Conservation (phyloP, 1,140 invertebrate genomes). For the Tenebrio molitor region DNA sequence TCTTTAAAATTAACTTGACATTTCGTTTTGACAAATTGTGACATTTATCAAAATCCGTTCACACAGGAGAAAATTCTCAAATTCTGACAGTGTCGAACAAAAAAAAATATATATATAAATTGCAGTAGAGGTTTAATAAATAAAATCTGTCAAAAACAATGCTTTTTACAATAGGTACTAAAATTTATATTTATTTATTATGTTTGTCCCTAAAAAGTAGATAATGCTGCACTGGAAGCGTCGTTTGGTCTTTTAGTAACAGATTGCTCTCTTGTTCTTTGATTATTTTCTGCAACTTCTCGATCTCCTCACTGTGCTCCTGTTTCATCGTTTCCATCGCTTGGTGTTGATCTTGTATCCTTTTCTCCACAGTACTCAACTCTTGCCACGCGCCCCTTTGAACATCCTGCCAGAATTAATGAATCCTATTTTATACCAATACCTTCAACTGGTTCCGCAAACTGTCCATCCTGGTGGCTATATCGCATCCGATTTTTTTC, state of each 20-base stretch:
- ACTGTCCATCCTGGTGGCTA: slow-evolving; percentile 68
- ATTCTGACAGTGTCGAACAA: no score
- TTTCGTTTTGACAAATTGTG: no score
- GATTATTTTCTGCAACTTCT: slow-evolving; percentile 68
- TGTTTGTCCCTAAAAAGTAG: slow-evolving; percentile 62
- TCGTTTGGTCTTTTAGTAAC: slow-evolving; percentile 47
- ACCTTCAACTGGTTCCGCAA: slow-evolving; percentile 71
- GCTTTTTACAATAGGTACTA: no score
- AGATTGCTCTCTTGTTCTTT: slow-evolving; percentile 70
- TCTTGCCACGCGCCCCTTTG: slow-evolving; percentile 70
- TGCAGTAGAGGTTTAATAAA: no score
- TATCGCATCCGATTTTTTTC: slow-evolving; percentile 68
- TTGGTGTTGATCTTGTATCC: slow-evolving; percentile 69
- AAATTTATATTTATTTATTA: no score
- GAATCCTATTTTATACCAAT: slow-evolving; percentile 18
- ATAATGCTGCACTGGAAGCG: slow-evolving; percentile 57
- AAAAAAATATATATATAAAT: no score
- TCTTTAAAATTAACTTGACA: no score
- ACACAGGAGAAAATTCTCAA: no score
- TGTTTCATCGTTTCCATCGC: slow-evolving; percentile 68
- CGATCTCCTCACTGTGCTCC: slow-evolving; percentile 69
- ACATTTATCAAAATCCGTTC: no score
- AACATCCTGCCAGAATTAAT: slow-evolving; percentile 66
- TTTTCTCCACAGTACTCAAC: slow-evolving; percentile 69
- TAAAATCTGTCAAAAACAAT: no score